Percentiles rank a stretch among this genome's conserved stretches.
These are phyloP conservation scores for Rhineura floridana DNA, from an alignment of 2,113 vertebrate genomes.

Conservation along the genomic window DNA sequence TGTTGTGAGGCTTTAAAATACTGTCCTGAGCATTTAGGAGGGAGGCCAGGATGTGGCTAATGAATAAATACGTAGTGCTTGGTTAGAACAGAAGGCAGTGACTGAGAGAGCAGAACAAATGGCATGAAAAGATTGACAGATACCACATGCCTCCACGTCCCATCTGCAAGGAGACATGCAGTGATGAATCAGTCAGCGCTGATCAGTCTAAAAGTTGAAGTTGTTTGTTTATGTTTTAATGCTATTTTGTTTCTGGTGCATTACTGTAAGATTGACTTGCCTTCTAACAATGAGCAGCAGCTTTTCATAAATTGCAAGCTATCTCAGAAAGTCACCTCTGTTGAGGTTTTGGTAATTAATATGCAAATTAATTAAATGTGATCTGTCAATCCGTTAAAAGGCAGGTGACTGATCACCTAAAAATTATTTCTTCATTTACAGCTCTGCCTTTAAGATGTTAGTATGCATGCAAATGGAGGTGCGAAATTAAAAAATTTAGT, in stretches of 20 bases:
- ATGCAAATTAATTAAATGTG: background rate
- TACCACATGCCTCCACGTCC: background rate
- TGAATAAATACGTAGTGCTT: background rate
- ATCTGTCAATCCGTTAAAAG: background rate
- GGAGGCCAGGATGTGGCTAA: background rate
- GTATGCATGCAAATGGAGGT: background rate
- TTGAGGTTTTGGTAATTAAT: background rate
- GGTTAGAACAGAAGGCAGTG: background rate
- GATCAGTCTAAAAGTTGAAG: background rate
- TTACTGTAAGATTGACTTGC: background rate
- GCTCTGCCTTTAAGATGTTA: background rate
- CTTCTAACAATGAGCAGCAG: background rate
- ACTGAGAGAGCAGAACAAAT: background rate
- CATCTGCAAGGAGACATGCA: background rate
- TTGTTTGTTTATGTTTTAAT: background rate
- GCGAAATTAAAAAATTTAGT: background rate
- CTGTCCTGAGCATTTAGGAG: background rate
- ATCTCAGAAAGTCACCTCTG: background rate
- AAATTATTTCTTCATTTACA: background rate
- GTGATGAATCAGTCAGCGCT: background rate
- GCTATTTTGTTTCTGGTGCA: background rate
- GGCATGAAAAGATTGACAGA: background rate
- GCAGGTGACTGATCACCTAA: background rate
- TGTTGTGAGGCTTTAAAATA: background rate
- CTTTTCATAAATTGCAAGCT: background rate